Conservation (phyloP, 2,113 vertebrate species). For the Pterophyllum scalare region DNA sequence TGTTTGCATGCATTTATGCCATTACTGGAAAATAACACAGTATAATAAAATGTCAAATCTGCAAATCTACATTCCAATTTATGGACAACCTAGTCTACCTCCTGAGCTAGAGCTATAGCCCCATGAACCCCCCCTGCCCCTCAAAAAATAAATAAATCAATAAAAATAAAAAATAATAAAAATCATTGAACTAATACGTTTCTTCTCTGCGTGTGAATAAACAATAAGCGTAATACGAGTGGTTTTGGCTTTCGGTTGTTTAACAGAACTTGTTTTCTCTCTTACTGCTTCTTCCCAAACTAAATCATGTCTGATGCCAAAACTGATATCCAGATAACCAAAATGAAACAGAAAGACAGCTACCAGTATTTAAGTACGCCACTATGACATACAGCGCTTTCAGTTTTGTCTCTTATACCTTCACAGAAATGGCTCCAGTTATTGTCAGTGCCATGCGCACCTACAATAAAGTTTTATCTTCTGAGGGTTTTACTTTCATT, state of each 20-base stretch:
- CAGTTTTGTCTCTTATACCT: neutral
- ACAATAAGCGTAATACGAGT: neutral
- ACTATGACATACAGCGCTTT: constrained; percentile 3
- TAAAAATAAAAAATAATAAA: neutral
- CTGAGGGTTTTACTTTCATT: neutral
- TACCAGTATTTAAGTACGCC: neutral
- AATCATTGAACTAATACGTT: neutral
- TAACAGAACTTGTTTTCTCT: neutral
- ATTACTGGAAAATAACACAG: too few relatives aligned
- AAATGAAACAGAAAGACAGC: constrained; percentile 53
- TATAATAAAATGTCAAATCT: too few relatives aligned
- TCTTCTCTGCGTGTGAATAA: neutral
- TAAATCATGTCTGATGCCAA: constrained; percentile 13
- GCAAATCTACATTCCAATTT: neutral
- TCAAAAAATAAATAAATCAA: too few relatives aligned
- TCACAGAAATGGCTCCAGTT: constrained; percentile 32
- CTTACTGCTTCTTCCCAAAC: neutral
- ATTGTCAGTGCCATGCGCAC: neutral
- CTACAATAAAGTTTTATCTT: constrained; percentile 7
- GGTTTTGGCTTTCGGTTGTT: neutral
- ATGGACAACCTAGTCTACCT: too few relatives aligned
- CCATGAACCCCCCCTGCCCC: too few relatives aligned
- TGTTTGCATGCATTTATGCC: too few relatives aligned
- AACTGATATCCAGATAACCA: constrained; percentile 28
- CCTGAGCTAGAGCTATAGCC: too few relatives aligned